Evolutionary conservation across 1,140 invertebrate genomes (phyloP), one percentile per base, ranked within the genome.

Genomic region (Bombus waltoni): DNA sequence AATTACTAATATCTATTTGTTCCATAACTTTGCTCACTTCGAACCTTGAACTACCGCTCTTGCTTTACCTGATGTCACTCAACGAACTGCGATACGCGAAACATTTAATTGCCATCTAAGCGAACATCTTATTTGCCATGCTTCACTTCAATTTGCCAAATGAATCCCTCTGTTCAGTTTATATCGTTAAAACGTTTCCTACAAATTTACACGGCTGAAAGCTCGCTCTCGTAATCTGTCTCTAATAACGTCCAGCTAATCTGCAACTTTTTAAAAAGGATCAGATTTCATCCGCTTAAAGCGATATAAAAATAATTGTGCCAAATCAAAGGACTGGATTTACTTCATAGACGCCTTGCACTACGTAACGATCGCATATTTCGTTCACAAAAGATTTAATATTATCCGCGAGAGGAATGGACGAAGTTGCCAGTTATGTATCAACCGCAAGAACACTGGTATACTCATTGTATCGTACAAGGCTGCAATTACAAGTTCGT

Each of bases 401-500:
- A 47, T 42, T 72, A 72, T 81, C 18, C 47, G 4, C 10, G 13
- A 25, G 47, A 3, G 42, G 11, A 42, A 72, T n/a, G 25, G 15
- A 10, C 15, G 15, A 71, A 81, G 22, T 57, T 53, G 18, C 32
- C 73, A 22, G 66, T 71, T 53, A 71, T n/a, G 9, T 53, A 66
- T 4, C 18, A 38, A 8, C 47, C 35, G 15, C 35, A 71, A 71
- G 79, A 81, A 53, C 35, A 9, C 25, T 11, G n/a, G 9, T 75
- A 22, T 35, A 75, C 5, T 38, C 32, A 28, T 18, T 3, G 47
- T 28, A 38, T 32, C 47, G 6, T 47, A 9, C 59, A 66, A 78
- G 59, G 22, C 65, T 66, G 76, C 76, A 78, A 66, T 66, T 66
- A 66, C 40, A 65, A 78, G 59, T 42, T 78, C n/a, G 10, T 78